Evolutionary conservation across 1,140 invertebrate genomes (phyloP).

Genomic region (Eueides isabella): DNA sequence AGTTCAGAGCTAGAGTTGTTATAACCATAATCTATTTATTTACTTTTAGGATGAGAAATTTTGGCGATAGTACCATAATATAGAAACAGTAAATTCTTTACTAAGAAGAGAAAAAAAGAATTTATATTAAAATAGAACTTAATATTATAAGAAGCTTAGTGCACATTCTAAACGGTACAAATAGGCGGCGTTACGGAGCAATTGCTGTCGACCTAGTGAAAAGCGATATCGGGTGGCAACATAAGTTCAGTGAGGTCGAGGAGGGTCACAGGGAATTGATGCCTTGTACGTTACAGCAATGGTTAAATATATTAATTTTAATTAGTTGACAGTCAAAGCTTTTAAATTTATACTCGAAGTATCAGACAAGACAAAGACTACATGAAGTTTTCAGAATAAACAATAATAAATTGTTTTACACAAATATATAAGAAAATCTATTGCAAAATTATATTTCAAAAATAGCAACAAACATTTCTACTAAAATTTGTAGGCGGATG

Average conservation of each 20-base stretch:
- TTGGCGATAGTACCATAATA: too few relatives aligned
- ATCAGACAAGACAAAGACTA: too few relatives aligned
- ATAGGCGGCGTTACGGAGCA: conserved; percentile 56
- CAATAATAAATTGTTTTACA: not conserved
- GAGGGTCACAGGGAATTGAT: conserved; percentile 61
- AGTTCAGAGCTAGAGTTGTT: too few relatives aligned
- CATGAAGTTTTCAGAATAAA: too few relatives aligned
- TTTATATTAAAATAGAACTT: conserved; percentile 1
- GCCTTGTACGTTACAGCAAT: conserved; percentile 43
- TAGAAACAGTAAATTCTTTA: too few relatives aligned
- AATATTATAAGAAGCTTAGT: conserved; percentile 21
- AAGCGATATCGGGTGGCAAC: conserved; percentile 57
- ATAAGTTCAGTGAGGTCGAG: conserved; percentile 51
- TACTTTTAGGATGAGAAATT: too few relatives aligned
- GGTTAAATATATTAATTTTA: conserved; percentile 40
- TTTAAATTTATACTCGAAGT: not conserved
- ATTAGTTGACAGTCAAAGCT: conserved; percentile 35
- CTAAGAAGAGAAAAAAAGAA: conserved; percentile 32
- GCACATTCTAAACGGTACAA: conserved; percentile 65
- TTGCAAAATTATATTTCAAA: not conserved
- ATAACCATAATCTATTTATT: too few relatives aligned
- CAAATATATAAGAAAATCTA: not conserved
- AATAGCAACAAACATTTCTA: conserved; percentile 18
- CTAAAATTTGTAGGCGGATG: conserved; percentile 51
- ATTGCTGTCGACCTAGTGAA: conserved; percentile 64